A percentile compares a stretch with the other conserved stretches of the same genome.
phyloP scores from a whole-genome alignment of 2,888 invertebrate species.

The Trachelus troglodyta region DNA sequence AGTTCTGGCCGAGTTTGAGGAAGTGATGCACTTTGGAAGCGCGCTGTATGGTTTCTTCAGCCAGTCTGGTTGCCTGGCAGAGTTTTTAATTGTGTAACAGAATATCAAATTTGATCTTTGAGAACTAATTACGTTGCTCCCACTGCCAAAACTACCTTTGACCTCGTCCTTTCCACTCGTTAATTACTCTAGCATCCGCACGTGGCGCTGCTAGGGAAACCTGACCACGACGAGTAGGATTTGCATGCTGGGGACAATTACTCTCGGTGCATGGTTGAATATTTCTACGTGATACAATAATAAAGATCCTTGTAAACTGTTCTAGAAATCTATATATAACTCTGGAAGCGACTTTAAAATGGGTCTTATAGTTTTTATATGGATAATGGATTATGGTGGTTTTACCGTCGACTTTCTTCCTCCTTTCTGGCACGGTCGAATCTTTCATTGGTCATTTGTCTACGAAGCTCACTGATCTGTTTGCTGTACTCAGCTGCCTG shows the following conservation, averaged over 20 bases:
- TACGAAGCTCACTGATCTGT: slow-evolving; percentile 68
- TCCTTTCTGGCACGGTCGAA: slow-evolving; percentile 66
- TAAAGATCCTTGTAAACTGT: background rate
- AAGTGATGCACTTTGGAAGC: slow-evolving; percentile 25
- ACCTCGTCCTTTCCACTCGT: background rate
- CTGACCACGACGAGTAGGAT: background rate
- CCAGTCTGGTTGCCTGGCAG: slow-evolving; percentile 41
- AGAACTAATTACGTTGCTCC: background rate
- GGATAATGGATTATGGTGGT: background rate
- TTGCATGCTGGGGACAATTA: slow-evolving; percentile 2
- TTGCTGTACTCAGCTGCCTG: slow-evolving; percentile 69
- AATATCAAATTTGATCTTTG: background rate
- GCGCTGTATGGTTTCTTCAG: slow-evolving; percentile 44
- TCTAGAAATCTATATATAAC: background rate
- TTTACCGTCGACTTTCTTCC: slow-evolving; percentile 61
- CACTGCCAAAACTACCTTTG: background rate
- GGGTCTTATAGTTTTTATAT: background rate
- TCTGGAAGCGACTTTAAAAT: background rate
- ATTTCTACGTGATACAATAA: background rate
- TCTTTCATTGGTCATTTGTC: slow-evolving; percentile 69
- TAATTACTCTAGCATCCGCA: background rate
- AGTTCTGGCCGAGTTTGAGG: background rate
- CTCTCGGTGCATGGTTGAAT: background rate
- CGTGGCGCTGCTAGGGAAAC: background rate
- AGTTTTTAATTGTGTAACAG: background rate